Conservation (phyloP, 2,113 vertebrate species). For the Lasiurus borealis region DNA sequence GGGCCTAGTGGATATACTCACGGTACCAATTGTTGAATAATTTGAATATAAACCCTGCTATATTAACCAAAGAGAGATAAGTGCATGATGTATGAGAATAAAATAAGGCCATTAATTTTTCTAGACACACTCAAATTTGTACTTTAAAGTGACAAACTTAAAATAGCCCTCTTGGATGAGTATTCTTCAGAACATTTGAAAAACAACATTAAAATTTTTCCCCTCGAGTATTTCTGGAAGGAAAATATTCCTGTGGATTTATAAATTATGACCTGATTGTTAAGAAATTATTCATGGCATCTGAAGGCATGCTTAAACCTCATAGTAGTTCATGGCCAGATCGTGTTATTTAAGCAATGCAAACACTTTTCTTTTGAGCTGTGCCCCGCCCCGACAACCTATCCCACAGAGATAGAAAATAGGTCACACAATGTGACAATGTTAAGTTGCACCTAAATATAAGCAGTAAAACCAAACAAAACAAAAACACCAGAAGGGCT, state of each 20-base stretch:
- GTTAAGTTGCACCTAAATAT: slow-evolving; percentile 53
- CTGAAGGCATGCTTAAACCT: slow-evolving; percentile 1
- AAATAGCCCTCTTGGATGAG: slow-evolving; percentile 66
- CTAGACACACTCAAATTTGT: slow-evolving; percentile 2
- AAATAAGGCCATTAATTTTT: slow-evolving; percentile 54
- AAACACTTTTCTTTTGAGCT: not conserved
- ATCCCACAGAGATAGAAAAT: slow-evolving; percentile 67
- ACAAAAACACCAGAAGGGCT: slow-evolving; percentile 76
- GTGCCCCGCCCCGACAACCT: fast-evolving
- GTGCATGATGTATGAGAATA: not conserved
- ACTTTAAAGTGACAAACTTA: slow-evolving; percentile 48
- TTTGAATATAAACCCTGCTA: not conserved
- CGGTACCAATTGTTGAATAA: not conserved
- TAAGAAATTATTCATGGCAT: slow-evolving; percentile 33
- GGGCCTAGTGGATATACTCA: not conserved
- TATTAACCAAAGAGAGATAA: not conserved
- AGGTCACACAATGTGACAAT: slow-evolving; percentile 70
- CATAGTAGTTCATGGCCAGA: not conserved
- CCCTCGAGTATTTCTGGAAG: slow-evolving; percentile 62
- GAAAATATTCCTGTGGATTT: slow-evolving; percentile 49
- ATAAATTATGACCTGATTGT: slow-evolving; percentile 18
- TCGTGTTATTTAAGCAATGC: not conserved
- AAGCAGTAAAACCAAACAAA: slow-evolving; percentile 55
- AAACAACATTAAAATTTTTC: slow-evolving; percentile 20
- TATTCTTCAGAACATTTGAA: slow-evolving; percentile 54